Percentiles rank a stretch among this genome's conserved stretches.
phyloP scores from a whole-genome alignment of 2,888 invertebrate genomes.

The Agrochola lota region DNA sequence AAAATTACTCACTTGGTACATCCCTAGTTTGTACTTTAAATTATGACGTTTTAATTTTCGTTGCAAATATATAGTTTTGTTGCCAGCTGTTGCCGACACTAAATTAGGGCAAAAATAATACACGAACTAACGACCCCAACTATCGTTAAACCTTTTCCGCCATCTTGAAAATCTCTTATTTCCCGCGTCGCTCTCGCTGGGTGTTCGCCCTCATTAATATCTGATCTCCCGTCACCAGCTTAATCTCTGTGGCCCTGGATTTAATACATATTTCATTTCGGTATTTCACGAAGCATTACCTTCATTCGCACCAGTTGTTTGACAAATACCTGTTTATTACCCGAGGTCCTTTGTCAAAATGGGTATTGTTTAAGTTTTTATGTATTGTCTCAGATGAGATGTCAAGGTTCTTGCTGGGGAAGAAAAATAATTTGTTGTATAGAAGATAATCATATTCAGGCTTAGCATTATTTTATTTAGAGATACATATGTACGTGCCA shows the following conservation, averaged over 20 bases:
- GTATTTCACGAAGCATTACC: slow-evolving; percentile 85
- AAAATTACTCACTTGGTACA: background rate
- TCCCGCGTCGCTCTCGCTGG: slow-evolving; percentile 66
- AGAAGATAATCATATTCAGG: background rate
- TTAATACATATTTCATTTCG: slow-evolving; percentile 90
- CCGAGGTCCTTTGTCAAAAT: slow-evolving; percentile 52
- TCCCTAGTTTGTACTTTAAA: background rate
- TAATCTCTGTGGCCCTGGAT: slow-evolving; percentile 85
- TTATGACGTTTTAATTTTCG: background rate
- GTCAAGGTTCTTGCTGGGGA: background rate
- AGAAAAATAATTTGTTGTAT: background rate
- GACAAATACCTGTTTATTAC: slow-evolving; percentile 86
- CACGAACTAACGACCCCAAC: slow-evolving; percentile 18
- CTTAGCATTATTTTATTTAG: background rate
- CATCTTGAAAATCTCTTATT: slow-evolving; percentile 24
- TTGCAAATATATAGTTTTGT: background rate
- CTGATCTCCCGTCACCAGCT: slow-evolving; percentile 80
- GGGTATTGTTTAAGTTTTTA: slow-evolving; percentile 66
- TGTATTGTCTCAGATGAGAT: slow-evolving; percentile 52
- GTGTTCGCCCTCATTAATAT: slow-evolving; percentile 76
- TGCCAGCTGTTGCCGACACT: background rate
- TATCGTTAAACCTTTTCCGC: slow-evolving; percentile 21
- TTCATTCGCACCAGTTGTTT: slow-evolving; percentile 77
- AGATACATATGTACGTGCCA: no score
- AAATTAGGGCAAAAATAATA: slow-evolving; percentile 17